A percentile compares a stretch with the other conserved stretches of the same genome.
phyloP scores from a whole-genome alignment of 2,888 invertebrate genomes.

The Lomographa bimaculata region DNA sequence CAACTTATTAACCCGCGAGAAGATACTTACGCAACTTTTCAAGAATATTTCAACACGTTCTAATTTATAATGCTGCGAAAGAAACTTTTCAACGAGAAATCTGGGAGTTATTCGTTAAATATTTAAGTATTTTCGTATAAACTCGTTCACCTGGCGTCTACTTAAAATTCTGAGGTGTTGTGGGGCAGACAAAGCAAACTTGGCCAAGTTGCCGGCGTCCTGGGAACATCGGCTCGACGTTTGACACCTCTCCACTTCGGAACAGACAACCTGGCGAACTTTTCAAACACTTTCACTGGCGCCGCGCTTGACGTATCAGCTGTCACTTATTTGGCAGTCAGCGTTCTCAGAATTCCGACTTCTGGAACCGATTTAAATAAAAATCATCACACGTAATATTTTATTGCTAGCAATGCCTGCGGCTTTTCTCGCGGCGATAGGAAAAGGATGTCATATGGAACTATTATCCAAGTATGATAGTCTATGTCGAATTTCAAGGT shows the following conservation, averaged over 20 bases:
- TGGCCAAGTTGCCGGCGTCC: conserved; percentile 53
- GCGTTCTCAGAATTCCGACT: conserved; percentile 5
- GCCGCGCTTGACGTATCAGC: conserved; percentile 15
- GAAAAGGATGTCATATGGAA: no score
- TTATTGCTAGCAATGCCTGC: no score
- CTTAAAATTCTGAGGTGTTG: conserved; percentile 71
- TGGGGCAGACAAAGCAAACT: conserved; percentile 55
- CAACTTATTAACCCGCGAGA: conserved; percentile 9
- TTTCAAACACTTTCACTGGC: conserved; percentile 47
- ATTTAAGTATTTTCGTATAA: conserved; percentile 61
- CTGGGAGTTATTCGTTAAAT: conserved; percentile 58
- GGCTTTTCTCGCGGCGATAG: no score
- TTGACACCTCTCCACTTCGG: conserved; percentile 59
- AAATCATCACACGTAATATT: no score
- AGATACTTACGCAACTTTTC: conserved; percentile 8
- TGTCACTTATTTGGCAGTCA: conserved; percentile 15
- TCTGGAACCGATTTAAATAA: no score
- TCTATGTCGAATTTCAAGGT: no score
- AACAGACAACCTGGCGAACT: conserved; percentile 54
- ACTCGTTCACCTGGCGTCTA: conserved; percentile 66
- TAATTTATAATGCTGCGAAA: conserved; percentile 29
- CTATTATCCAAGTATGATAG: no score
- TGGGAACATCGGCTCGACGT: conserved; percentile 49
- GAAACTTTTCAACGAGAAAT: conserved; percentile 55
- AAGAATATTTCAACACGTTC: conserved; percentile 16